Evolutionary conservation across 2,797 vertebrate genomes (phyloP).

Genomic region (Tauraco hartlaubi): DNA sequence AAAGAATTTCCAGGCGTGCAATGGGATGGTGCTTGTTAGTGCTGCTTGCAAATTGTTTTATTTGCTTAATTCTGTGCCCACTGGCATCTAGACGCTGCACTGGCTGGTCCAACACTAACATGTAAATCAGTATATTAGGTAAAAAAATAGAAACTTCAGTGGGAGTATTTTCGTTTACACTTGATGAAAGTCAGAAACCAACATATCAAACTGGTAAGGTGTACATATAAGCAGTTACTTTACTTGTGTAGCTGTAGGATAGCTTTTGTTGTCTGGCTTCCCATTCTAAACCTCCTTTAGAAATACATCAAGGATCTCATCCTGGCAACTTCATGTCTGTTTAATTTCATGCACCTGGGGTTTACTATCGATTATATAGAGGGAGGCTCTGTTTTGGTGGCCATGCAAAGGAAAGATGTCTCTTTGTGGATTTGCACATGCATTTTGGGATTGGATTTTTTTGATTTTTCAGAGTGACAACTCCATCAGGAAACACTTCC

Average conservation of each 20-base stretch:
- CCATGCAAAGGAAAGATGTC: background rate
- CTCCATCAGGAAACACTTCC: background rate
- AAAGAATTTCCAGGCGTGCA: background rate
- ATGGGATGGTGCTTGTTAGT: background rate
- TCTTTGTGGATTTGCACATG: background rate
- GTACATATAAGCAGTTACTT: background rate
- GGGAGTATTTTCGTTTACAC: background rate
- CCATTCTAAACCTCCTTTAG: background rate
- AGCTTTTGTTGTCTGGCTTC: background rate
- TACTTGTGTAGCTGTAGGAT: background rate
- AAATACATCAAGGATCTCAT: background rate
- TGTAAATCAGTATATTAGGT: background rate
- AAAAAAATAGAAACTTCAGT: background rate
- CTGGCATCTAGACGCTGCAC: background rate
- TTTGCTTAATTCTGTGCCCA: background rate
- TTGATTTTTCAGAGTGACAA: background rate
- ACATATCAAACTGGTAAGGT: background rate
- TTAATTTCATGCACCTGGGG: background rate
- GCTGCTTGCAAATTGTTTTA: background rate
- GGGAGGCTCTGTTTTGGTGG: background rate
- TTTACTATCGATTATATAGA: background rate
- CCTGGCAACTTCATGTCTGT: background rate
- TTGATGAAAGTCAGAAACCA: background rate
- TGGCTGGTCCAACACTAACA: background rate
- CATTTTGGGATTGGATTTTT: background rate